Percentiles rank a stretch among this genome's conserved stretches.
Conservation (phyloP, 2,888 invertebrate species). For the Brachycybe producta region DNA sequence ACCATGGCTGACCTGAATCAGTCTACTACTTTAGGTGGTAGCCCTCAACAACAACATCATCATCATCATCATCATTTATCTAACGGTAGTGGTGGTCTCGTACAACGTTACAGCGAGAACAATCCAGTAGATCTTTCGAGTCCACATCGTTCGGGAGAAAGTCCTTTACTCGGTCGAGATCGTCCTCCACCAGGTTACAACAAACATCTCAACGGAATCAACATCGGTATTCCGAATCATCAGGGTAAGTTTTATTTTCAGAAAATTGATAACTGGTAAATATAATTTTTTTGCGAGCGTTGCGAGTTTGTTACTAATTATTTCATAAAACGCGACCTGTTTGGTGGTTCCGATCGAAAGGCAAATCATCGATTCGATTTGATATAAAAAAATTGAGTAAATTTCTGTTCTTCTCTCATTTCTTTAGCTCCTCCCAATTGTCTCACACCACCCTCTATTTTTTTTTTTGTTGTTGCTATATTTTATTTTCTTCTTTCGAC, state of each 20-base stretch:
- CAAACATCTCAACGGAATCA: constrained; percentile 17
- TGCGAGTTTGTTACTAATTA: not conserved
- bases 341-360: too few species aligned
- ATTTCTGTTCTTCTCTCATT: too few species aligned
- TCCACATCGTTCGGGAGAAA: constrained; percentile 21
- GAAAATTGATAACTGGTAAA: not conserved
- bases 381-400: too few species aligned
- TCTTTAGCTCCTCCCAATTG: too few species aligned
- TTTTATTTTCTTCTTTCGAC: too few species aligned
- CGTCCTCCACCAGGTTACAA: constrained; percentile 13
- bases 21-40: constrained; percentile 6
- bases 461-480: too few species aligned
- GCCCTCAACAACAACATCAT: not conserved
- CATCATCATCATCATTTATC: constrained; percentile 5
- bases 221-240: constrained; percentile 18
- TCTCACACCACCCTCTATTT: too few species aligned
- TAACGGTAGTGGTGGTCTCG: not conserved
- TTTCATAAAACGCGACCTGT: too few species aligned
- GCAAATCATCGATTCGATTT: too few species aligned
- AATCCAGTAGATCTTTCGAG: constrained; percentile 25
- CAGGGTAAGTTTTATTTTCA: constrained; percentile 10
- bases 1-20: constrained; percentile 12
- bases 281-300: not conserved
- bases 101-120: constrained; percentile 18
- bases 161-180: constrained; percentile 8